Base-by-base conservation (phyloP, 2,113 vertebrate species). In the Triplophysa dalaica region DNA sequence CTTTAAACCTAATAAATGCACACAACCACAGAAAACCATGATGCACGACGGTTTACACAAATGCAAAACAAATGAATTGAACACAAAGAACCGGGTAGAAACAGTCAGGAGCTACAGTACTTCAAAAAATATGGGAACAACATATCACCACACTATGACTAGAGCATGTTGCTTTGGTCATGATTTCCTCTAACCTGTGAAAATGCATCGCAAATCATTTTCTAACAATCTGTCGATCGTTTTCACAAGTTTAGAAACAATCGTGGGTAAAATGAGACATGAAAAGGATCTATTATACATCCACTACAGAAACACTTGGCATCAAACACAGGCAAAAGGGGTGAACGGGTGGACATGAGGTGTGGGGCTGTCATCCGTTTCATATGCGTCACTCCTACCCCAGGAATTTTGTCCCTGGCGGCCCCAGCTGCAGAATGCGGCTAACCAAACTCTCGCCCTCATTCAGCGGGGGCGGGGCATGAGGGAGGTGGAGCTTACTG, bases 371-470 rank as follows among this genome's bases (percentile, higher is more conserved):
- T 93, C 95, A 96, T 96, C 96, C 95, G 96, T 94, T 92, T 93
- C 92, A 93, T 93, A 94, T 90, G 86, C 92, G 91, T 94, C 93
- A 92, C 93, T 94, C 98, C 95, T 99, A 99, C 98, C 98, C 98
- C 88, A 99, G 96, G 92, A 98, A 99, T 95, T 95, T 99, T 91
- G 97, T 99, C 91, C 98, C 98, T 90, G 97, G 97, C 87, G 97
- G 98, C 91, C 98, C 97, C 86, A 99, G 98, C 94, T 99, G 98
- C 89, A 99, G 97, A 93, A 99, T 99, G 95, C 98, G 95, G 95
- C 97, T 99, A 96, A 99, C 98, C 95, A 99, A 94, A 93, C 98
- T 99, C 95, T 99, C 98, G 86, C 98, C 97, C 96, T 99, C 98
- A 93, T 99, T 99, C 93, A 99, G 96, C 94, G 98, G 98, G 91